Evolutionary conservation across 2,888 invertebrate genomes (phyloP).

Genomic region (Tortrix viridana): DNA sequence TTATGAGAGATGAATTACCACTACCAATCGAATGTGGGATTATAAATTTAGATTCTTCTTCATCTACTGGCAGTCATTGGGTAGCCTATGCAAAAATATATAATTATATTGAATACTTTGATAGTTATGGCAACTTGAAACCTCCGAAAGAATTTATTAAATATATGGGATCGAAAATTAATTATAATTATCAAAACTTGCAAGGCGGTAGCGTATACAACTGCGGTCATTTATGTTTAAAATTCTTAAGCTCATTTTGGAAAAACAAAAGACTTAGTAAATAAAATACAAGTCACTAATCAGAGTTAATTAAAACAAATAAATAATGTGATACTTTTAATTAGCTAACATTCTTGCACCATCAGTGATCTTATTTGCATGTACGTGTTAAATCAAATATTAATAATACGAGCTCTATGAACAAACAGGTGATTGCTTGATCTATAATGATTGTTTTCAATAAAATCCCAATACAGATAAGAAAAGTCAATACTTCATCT

Average conservation of each 20-base stretch:
- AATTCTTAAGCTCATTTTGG: neutral
- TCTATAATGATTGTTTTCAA: too few species aligned
- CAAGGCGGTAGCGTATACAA: neutral
- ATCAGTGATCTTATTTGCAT: neutral
- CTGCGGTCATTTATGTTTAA: neutral
- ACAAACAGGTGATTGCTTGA: neutral
- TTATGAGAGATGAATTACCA: neutral
- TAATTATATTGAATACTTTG: slow-evolving; percentile 4
- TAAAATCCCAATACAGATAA: neutral
- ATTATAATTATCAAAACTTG: slow-evolving; percentile 4
- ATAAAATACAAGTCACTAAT: neutral
- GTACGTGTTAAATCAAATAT: neutral
- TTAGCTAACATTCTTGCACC: neutral
- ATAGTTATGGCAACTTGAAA: slow-evolving; percentile 2
- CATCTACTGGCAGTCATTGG: slow-evolving; percentile 1
- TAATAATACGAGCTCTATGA: too few species aligned
- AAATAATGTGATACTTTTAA: neutral
- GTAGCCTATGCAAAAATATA: slow-evolving; percentile 5
- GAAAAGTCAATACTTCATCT: neutral
- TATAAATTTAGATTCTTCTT: slow-evolving; percentile 4
- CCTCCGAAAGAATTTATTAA: slow-evolving; percentile 1
- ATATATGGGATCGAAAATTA: neutral
- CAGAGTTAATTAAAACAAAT: neutral
- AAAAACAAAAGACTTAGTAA: neutral
- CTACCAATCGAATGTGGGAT: neutral